Evolutionary conservation across 2,888 invertebrate genomes (phyloP).

Genomic region (Aphrophora alni): DNA sequence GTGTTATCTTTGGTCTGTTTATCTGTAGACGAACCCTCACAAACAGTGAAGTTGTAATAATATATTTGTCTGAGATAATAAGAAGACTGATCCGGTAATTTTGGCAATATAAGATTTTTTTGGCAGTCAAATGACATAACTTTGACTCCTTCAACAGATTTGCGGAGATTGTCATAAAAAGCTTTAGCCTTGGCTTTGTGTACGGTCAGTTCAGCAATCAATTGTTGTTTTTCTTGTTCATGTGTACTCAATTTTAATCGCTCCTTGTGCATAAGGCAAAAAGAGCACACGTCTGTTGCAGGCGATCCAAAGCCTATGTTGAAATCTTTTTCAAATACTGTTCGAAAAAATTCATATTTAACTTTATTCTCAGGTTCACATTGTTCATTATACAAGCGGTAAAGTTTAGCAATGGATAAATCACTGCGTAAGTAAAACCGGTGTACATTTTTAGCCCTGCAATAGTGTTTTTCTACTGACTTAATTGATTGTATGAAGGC

Average conservation of each 20-base stretch:
- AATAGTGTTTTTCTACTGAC: slow-evolving; percentile 26
- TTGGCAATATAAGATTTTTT: slow-evolving; percentile 52
- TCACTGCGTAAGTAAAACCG: slow-evolving; percentile 30
- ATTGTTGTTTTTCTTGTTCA: slow-evolving; percentile 29
- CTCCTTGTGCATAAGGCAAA: slow-evolving; percentile 31
- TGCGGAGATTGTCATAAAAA: slow-evolving; percentile 21
- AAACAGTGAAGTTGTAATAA: slow-evolving; percentile 54
- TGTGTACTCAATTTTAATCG: slow-evolving; percentile 23
- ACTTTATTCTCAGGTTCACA: slow-evolving; percentile 19
- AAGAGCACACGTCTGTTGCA: slow-evolving; percentile 29
- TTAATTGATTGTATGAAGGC: slow-evolving; percentile 32
- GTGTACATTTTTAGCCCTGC: slow-evolving; percentile 15
- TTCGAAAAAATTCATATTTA: slow-evolving; percentile 32
- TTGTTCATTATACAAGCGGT: slow-evolving; percentile 22
- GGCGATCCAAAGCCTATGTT: slow-evolving; percentile 36
- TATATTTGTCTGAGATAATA: slow-evolving; percentile 54
- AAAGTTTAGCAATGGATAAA: slow-evolving; percentile 31
- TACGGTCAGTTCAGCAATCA: slow-evolving; percentile 18
- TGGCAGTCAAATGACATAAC: slow-evolving; percentile 53
- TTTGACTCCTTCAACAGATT: slow-evolving; percentile 22
- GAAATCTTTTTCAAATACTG: slow-evolving; percentile 26
- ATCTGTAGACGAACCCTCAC: slow-evolving; percentile 51
- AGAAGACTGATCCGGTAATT: slow-evolving; percentile 54
- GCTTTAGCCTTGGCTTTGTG: slow-evolving; percentile 26
- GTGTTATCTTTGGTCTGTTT: slow-evolving; percentile 49